A percentile compares a stretch with the other conserved stretches of the same genome.
phyloP scores from a whole-genome alignment of 2,888 invertebrate genomes.

The Ormia ochracea region DNA sequence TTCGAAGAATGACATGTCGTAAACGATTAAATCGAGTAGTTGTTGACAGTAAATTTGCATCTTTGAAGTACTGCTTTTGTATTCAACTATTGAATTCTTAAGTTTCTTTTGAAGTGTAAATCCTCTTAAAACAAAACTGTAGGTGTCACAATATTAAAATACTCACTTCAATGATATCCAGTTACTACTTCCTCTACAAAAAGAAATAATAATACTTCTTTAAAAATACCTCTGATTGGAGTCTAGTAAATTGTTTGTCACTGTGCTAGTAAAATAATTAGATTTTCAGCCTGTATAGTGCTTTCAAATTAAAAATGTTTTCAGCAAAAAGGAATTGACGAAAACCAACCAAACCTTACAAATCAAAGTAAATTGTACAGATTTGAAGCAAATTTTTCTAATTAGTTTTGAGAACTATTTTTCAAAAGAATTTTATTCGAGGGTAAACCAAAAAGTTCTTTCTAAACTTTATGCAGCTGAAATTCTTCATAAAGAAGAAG shows the following conservation, averaged over 20 bases:
- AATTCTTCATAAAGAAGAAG: background rate
- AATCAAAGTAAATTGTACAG: background rate
- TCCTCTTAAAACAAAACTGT: slow-evolving; percentile 42
- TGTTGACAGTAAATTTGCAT: slow-evolving; percentile 25
- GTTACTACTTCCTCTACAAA: slow-evolving; percentile 32
- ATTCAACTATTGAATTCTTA: background rate
- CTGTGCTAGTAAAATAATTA: background rate
- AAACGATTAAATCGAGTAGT: slow-evolving; percentile 40
- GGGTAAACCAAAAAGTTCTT: background rate
- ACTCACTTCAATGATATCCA: slow-evolving; percentile 28
- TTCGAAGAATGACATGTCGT: slow-evolving; percentile 2
- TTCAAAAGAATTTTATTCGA: background rate
- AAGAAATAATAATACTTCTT: slow-evolving; percentile 11
- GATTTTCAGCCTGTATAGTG: background rate
- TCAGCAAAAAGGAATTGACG: background rate
- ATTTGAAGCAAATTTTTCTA: background rate
- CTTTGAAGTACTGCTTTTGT: slow-evolving; percentile 47
- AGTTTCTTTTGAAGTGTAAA: slow-evolving; percentile 52
- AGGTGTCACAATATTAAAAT: slow-evolving; percentile 38
- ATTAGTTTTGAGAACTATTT: background rate
- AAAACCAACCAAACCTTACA: too few relatives aligned
- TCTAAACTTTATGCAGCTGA: background rate
- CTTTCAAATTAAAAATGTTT: background rate
- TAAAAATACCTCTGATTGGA: slow-evolving; percentile 22
- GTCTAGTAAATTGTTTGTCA: background rate